Percentiles rank a stretch among this genome's conserved stretches.
These are phyloP conservation scores for Scaptomyza tumidula DNA, from an alignment of 2,888 invertebrate species.

Conservation along the genomic window DNA sequence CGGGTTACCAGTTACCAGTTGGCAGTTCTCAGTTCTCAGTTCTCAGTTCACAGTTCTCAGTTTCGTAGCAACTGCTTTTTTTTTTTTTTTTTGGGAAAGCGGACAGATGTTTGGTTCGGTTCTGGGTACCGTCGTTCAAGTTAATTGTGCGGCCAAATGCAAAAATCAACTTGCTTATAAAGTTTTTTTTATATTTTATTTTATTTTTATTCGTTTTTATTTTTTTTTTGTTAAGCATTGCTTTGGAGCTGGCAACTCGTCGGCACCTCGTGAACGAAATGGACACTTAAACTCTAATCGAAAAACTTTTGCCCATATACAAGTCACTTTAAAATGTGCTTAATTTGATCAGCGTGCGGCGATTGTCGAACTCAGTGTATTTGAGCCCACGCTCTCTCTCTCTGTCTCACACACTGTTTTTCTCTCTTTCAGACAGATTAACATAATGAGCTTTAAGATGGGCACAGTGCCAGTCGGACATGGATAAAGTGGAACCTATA, in stretches of 20 bases:
- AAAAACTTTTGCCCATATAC: slow-evolving; percentile 78
- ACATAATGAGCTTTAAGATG: slow-evolving; percentile 68
- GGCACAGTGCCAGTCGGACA: slow-evolving; percentile 42
- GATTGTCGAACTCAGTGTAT: slow-evolving; percentile 59
- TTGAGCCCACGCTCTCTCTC: slow-evolving; percentile 13
- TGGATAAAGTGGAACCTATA: slow-evolving; percentile 15
- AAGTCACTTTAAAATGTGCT: slow-evolving; percentile 79
- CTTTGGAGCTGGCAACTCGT: slow-evolving; percentile 44
- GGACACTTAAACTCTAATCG: slow-evolving; percentile 80
- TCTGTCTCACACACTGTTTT: slow-evolving; percentile 12
- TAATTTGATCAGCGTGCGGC: slow-evolving; percentile 78
- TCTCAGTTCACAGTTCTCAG: background rate
- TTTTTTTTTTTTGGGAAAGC: slow-evolving; percentile 53
- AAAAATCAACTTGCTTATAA: slow-evolving; percentile 74
- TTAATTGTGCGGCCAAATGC: slow-evolving; percentile 78
- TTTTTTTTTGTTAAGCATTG: slow-evolving; percentile 18
- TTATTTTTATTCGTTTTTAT: slow-evolving; percentile 30
- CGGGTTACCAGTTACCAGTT: slow-evolving; percentile 32
- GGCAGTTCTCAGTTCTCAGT: background rate
- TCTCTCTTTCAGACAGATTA: slow-evolving; percentile 56
- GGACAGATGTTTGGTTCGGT: slow-evolving; percentile 61
- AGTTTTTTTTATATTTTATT: slow-evolving; percentile 13
- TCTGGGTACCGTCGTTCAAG: slow-evolving; percentile 56
- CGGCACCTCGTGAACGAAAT: slow-evolving; percentile 75
- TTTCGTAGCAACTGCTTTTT: slow-evolving; percentile 17